phyloP scores from a whole-genome alignment of 2,797 vertebrate genomes.

The Neopelma chrysocephalum region DNA sequence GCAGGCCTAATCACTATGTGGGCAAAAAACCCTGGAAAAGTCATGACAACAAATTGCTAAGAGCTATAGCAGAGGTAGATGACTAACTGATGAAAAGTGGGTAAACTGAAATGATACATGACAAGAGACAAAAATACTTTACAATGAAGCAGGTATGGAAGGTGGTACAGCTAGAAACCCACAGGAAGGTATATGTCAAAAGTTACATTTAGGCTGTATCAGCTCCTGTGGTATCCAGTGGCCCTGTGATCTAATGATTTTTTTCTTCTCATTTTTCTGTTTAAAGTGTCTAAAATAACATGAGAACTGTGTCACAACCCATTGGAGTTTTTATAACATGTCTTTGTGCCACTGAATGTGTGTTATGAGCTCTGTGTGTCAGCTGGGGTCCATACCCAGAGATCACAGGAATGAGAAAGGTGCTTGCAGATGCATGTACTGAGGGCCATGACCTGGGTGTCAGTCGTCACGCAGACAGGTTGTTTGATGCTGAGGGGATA shows the following conservation, averaged over 20 bases:
- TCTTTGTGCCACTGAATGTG: background rate
- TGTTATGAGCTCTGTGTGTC: background rate
- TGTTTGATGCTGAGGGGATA: background rate
- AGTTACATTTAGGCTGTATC: background rate
- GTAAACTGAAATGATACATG: background rate
- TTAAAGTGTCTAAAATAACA: background rate
- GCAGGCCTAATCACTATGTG: background rate
- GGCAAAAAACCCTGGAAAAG: background rate
- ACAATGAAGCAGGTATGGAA: background rate
- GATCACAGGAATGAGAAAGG: background rate
- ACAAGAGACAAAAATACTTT: background rate
- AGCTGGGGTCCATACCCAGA: background rate
- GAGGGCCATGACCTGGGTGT: background rate
- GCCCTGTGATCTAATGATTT: background rate
- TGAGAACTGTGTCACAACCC: background rate
- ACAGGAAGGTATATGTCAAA: background rate
- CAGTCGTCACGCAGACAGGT: fast-evolving
- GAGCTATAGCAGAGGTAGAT: background rate
- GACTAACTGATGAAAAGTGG: background rate
- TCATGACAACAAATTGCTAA: background rate
- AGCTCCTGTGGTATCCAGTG: background rate
- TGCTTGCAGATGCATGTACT: background rate
- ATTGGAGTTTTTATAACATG: background rate
- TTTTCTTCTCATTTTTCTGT: background rate
- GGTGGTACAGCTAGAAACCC: background rate